Conservation (phyloP, 2,113 vertebrate genomes). For the Eretmochelys imbricata region DNA sequence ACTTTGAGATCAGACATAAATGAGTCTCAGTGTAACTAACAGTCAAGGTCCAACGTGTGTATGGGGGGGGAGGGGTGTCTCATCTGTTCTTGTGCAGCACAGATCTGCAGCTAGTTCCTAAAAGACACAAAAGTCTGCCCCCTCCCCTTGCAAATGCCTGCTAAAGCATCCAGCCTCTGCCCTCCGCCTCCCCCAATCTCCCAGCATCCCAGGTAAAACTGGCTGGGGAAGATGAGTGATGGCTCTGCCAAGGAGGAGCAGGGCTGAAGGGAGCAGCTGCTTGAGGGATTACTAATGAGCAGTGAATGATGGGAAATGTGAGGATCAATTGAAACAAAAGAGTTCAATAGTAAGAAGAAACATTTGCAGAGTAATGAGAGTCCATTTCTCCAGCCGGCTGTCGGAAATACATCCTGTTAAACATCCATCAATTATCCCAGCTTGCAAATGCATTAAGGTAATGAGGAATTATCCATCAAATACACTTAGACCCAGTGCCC, state of each 20-base stretch:
- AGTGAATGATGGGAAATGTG: slow-evolving; percentile 68
- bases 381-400: slow-evolving; percentile 73
- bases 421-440: slow-evolving; percentile 78
- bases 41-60: fast-evolving
- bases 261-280: slow-evolving; percentile 68
- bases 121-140: background rate
- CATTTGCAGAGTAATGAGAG: slow-evolving; percentile 68
- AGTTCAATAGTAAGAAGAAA: slow-evolving; percentile 69
- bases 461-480: slow-evolving; percentile 77
- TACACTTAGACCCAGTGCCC: slow-evolving; percentile 67
- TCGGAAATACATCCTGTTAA: slow-evolving; percentile 77
- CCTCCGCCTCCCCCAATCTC: background rate
- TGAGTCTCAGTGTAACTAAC: background rate
- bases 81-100: background rate
- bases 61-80: fast-evolving
- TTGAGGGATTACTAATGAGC: slow-evolving; percentile 76
- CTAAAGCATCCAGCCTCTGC: background rate
- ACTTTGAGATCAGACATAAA: background rate
- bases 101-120: background rate
- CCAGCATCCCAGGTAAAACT: slow-evolving; percentile 2
- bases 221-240: slow-evolving; percentile 1
- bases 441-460: slow-evolving; percentile 77
- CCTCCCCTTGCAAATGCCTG: background rate
- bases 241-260: background rate
- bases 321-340: slow-evolving; percentile 78